Base-by-base conservation (phyloP, 1,140 invertebrate species). In the Bombus vancouverensis region DNA sequence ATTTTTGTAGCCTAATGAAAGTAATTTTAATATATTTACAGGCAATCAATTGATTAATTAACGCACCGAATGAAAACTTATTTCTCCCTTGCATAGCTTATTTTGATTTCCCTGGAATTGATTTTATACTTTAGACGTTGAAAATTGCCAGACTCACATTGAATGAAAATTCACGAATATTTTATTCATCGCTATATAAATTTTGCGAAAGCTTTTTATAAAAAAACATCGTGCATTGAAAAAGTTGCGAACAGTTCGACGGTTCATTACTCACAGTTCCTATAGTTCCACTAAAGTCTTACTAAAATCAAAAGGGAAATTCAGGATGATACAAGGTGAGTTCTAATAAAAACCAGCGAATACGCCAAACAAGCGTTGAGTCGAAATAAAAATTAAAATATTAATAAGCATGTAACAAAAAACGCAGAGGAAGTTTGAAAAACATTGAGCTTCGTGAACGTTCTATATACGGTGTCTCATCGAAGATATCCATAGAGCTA, bases 281-380 rank as follows among this genome's bases (percentile, higher is more conserved):
- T 13, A 13, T n/a, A n/a, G 59, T 12, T 47, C 15, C 15, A 47
- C 0, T 62, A 32, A 32, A 32, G 32, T 28, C 10, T 10, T 28
- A 28, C 3, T 62, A 28, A 62, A n/a, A 13, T 62, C 12, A n/a
- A n/a, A 62, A n/a, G 10, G 0, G 25, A 4, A 62, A 62, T 62
- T 62, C 28, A n/a, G 10, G 3, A n/a, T 13, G 3, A 1, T n/a
- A n/a, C 28, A 62, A 13, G 28, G 10, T 62, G 3, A 13, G 4
- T 62, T 62, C 28, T n/a, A n/a, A 28, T n/a, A n/a, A 13, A n/a
- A n/a, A 62, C 3, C 12, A n/a, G 12, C 3, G 28, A 5, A 13
- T n/a, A 10, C 3, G 28, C 0, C 28, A n/a, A 13, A n/a, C 1
- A 22, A 22, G 4, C 12, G 28, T n/a, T 13, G 28, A n/a, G 1